Evolutionary conservation across 1,140 invertebrate genomes (phyloP), one percentile per base, ranked within the genome.

Genomic region (Habropoda laboriosa): DNA sequence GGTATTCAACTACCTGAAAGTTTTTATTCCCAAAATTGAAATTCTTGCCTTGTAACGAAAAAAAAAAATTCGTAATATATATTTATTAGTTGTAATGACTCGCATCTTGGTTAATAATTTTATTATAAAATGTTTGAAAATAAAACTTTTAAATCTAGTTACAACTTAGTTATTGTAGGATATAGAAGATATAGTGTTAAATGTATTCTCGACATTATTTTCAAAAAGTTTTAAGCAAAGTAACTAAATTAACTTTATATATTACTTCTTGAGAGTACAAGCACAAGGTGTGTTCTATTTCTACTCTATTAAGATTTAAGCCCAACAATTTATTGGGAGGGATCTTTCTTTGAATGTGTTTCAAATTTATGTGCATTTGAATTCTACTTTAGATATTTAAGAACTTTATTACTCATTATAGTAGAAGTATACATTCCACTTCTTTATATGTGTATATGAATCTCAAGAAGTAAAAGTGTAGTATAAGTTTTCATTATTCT

Each of bases 1-100:
- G 60, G 55, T 60, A 80, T 81, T 87, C 66, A 75, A 82, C 86
- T 80, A 47, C 51, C 71, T 49, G n/a, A 72, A 79, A 77, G 51
- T 57, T 68, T 73, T 60, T 68, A 78, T 75, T 55, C 67, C 16
- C 40, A 64, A 64, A 79, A 51, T 57, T 30, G 27, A 75, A 51
- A 60, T 71, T 51, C 49, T 77, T 72, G 61, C 32, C 63, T 61
- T 55, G 38, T 16, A 64, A 74, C 47, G 49, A 64, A 32, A 76
- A 61, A 79, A n/a, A 72, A 24, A 71, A 60, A 67, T 72, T 67
- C 42, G 45, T 77, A 68, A 66, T 80, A 53, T 81, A 66, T 82
- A 53, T 58, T 80, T 73, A 49, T 64, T 74, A 75, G 55, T 74
- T 63, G 16, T 81, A 66, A 53, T 21, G 27, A 66, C 45, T 57